phyloP scores from a whole-genome alignment of 92 coral and sea anemone species.

The Porites lobata region DNA sequence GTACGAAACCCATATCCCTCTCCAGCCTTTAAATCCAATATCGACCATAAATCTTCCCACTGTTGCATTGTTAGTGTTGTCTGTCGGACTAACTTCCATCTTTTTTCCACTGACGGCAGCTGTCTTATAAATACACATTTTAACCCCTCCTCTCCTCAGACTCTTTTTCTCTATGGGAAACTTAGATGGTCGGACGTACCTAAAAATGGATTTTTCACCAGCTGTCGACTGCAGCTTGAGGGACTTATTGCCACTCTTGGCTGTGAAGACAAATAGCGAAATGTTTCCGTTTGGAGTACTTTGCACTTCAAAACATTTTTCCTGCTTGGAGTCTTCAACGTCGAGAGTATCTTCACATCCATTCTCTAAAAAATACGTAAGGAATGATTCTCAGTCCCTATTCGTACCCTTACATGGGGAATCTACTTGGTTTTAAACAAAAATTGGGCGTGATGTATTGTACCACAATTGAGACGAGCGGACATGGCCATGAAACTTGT shows the following conservation, averaged over 20 bases:
- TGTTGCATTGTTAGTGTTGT: conserved; percentile 1
- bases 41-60: neutral
- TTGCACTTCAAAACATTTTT: neutral
- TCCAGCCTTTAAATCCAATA: conserved; percentile 58
- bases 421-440: no score
- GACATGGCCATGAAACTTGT: no score
- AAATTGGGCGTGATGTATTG: no score
- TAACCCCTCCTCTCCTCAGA: conserved; percentile 50
- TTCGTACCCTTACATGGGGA: no score
- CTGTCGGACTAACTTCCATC: conserved; percentile 27
- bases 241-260: neutral
- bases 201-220: neutral
- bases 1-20: conserved; percentile 57
- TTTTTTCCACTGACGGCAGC: conserved; percentile 15
- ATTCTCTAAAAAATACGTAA: neutral
- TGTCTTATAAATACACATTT: conserved; percentile 55
- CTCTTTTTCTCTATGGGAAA: neutral
- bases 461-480: no score
- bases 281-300: neutral
- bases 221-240: conserved; percentile 10
- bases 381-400: no score
- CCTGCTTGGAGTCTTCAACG: neutral
- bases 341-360: conserved; percentile 10
- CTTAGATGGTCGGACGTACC: neutral
- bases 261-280: neutral